Evolutionary conservation across 1,140 invertebrate species (phyloP).

Genomic region (Euura lappo): DNA sequence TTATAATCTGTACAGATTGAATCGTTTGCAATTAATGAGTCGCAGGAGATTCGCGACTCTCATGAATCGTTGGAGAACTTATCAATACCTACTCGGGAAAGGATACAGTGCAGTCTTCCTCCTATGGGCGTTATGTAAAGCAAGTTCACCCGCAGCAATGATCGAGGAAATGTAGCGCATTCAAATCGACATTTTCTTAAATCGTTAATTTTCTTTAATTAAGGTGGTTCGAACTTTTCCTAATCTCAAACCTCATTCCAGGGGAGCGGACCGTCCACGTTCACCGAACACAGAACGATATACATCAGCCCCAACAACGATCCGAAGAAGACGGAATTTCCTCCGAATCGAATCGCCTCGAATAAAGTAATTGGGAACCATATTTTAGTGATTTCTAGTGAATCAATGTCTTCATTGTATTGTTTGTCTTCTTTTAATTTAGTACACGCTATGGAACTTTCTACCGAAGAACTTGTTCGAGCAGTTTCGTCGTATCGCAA

Average conservation of each 20-base stretch:
- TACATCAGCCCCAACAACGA: conserved; percentile 62
- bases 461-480: conserved; percentile 84
- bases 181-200: background rate
- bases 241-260: conserved; percentile 38
- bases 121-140: background rate
- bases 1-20: too few relatives aligned
- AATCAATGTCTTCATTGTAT: conserved; percentile 1
- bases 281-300: conserved; percentile 63
- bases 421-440: conserved; percentile 33
- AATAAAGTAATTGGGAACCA: conserved; percentile 58
- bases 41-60: background rate
- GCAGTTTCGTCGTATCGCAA: conserved; percentile 84
- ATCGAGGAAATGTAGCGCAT: background rate
- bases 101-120: background rate
- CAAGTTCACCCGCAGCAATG: background rate
- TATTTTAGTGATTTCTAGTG: conserved; percentile 8
- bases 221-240: conserved; percentile 20
- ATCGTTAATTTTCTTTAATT: background rate
- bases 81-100: background rate
- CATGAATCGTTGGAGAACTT: background rate
- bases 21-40: background rate
- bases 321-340: conserved; percentile 48
- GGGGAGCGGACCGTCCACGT: conserved; percentile 65
- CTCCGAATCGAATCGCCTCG: conserved; percentile 67
- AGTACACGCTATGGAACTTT: conserved; percentile 83